A percentile compares a stretch with the other conserved stretches of the same genome.
These are phyloP conservation scores for Carterocephalus palaemon DNA, from an alignment of 2,888 invertebrate genomes.

Conservation along the genomic window DNA sequence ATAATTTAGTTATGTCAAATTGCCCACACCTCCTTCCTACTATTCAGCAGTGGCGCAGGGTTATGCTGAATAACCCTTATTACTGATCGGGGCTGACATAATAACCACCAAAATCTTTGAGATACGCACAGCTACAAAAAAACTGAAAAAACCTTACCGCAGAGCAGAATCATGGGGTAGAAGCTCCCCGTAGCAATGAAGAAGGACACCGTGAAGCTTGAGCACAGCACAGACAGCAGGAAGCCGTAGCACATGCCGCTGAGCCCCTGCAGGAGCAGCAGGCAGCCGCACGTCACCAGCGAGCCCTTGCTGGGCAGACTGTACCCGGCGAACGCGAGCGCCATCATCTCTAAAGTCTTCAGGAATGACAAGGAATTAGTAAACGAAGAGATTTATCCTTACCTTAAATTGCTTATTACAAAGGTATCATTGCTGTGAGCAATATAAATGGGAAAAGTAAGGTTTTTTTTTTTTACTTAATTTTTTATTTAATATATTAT, in stretches of 20 bases:
- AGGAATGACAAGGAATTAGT: no score
- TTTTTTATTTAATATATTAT: no score
- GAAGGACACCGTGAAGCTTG: slow-evolving; percentile 88
- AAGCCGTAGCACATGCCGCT: slow-evolving; percentile 94
- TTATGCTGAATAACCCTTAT: no score
- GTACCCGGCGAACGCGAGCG: slow-evolving; percentile 81
- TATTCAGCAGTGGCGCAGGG: no score
- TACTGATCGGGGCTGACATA: no score
- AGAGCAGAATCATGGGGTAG: slow-evolving; percentile 91
- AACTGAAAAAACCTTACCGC: slow-evolving; percentile 86
- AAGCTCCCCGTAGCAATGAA: slow-evolving; percentile 92
- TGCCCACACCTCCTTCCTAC: no score
- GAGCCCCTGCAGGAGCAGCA: slow-evolving; percentile 85
- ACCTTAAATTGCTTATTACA: neutral
- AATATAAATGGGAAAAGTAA: no score
- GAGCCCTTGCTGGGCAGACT: slow-evolving; percentile 81
- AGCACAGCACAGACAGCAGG: slow-evolving; percentile 88
- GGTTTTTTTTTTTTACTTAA: no score
- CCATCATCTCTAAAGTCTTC: slow-evolving; percentile 76
- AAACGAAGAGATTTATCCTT: neutral
- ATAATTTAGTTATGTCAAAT: no score
- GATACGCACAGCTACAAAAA: no score
- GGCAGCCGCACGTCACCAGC: slow-evolving; percentile 75
- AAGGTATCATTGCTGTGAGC: neutral
- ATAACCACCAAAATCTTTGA: no score